Percentiles rank a stretch among this genome's conserved stretches.
phyloP scores from a whole-genome alignment of 2,888 invertebrate genomes.

The Drosophila mercatorum region DNA sequence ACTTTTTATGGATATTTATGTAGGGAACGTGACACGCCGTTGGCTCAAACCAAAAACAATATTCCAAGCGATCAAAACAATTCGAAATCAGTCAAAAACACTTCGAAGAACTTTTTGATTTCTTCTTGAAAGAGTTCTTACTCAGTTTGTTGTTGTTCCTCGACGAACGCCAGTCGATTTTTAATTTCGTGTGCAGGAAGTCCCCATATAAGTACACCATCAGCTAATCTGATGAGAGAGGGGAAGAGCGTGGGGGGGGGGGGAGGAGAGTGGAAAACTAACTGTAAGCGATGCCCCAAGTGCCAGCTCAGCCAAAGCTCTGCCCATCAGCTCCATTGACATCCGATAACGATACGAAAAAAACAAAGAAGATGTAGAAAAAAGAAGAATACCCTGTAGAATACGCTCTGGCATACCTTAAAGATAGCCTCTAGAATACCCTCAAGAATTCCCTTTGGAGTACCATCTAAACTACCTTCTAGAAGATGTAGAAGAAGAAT shows the following conservation, averaged over 20 bases:
- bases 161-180: slow-evolving; percentile 52
- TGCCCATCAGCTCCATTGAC: slow-evolving; percentile 15
- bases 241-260: too few species aligned
- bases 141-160: background rate
- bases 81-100: slow-evolving; percentile 23
- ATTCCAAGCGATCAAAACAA: slow-evolving; percentile 17
- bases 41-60: slow-evolving; percentile 29
- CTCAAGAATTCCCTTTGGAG: too few species aligned
- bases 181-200: slow-evolving; percentile 61
- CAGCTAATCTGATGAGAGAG: slow-evolving; percentile 12
- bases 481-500: too few species aligned
- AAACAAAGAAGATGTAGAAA: background rate
- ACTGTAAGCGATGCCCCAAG: slow-evolving; percentile 8
- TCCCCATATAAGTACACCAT: slow-evolving; percentile 32
- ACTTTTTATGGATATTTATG: slow-evolving; percentile 81
- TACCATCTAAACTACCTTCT: too few species aligned
- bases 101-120: slow-evolving; percentile 35
- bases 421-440: background rate
- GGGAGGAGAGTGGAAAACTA: background rate
- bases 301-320: background rate
- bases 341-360: slow-evolving; percentile 3
- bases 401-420: background rate
- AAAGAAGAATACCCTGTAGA: background rate
- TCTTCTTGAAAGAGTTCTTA: slow-evolving; percentile 12
- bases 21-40: slow-evolving; percentile 74